Base-by-base conservation (phyloP, 2,888 invertebrate genomes). In the Clusia tigrina region DNA sequence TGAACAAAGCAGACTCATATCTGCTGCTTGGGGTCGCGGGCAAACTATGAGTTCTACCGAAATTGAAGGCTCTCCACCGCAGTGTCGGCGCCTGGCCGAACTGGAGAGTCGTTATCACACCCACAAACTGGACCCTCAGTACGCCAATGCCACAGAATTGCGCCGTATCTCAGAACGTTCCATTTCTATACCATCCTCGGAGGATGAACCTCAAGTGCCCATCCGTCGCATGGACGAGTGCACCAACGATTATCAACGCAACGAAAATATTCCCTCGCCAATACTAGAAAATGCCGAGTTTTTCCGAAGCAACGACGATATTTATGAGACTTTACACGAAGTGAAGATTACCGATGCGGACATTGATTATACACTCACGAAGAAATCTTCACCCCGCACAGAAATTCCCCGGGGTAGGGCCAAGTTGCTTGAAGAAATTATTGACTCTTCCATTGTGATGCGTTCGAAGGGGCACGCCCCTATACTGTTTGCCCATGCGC, bases 31-130 rank as follows among this genome's bases (percentile, higher is more conserved):
- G 89, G 88, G 88, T 59, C 85, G 89, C 69, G 89, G 89, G 0
- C 91, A 91, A 81, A 89, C 89, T 0, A 91, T 91, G 91, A 91
- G 90, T 70, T 91, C 91, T 0, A 91, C 91, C 0, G 91, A 91
- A 85, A 90, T 91, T 5, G 91, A 91, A 81, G 91, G 91, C 0
- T 91, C 91, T 0, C 91, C 91, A 0, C 91, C 91, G 0, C 90
- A 90, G 70, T 90, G 90, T 68, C 85, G 91, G 5, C 89, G 90
- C 69, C 76, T 89, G 26, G 87, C 88, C 1, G 89, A 89, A 70
- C 80, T 89, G 1, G 89, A 89, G 80, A 89, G 88, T 67, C 89
- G 90, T 65, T 89, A 89, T 72, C 87, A 89, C 70, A 87, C 88
- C 72, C 87, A 88, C 77, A 86, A 88, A 54, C 83, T 90, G 2